Conservation (phyloP, 1,140 invertebrate species). For the Drosophila tani region DNA sequence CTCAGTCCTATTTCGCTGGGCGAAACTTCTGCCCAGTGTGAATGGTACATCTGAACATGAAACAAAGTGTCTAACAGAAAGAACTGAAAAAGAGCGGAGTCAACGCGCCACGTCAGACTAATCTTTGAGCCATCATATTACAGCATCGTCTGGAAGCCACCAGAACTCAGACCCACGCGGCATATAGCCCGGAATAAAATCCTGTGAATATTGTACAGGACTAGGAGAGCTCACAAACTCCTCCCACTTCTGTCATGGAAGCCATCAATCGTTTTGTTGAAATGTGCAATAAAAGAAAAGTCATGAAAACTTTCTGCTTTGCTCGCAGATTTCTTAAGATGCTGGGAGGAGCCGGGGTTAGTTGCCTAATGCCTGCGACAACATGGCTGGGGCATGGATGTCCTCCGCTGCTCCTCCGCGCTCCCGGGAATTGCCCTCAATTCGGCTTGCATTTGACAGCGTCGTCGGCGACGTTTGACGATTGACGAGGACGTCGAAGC, state of each 20-base stretch:
- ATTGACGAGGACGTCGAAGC: conserved; percentile 83
- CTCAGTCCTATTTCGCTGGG: not conserved
- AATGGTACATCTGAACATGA: conserved; percentile 58
- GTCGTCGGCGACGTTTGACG: conserved; percentile 82
- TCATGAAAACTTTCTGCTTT: conserved; percentile 84
- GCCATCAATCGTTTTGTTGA: conserved; percentile 85
- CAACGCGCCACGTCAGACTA: conserved; percentile 72
- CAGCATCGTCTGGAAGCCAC: conserved; percentile 55
- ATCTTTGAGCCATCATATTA: conserved; percentile 81
- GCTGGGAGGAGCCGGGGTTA: conserved; percentile 30
- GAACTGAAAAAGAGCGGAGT: conserved; percentile 46
- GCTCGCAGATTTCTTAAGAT: conserved; percentile 72
- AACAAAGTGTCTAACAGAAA: conserved; percentile 74
- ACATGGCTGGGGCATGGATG: conserved; percentile 58
- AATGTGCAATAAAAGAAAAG: conserved; percentile 85
- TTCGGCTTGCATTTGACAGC: conserved; percentile 80
- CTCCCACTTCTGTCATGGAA: conserved; percentile 72
- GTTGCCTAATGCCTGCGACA: conserved; percentile 79
- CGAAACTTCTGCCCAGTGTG: conserved; percentile 4
- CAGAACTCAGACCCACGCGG: conserved; percentile 24
- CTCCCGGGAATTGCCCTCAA: conserved; percentile 41
- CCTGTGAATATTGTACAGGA: conserved; percentile 75
- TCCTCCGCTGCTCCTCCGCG: conserved; percentile 18
- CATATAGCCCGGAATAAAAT: conserved; percentile 49
- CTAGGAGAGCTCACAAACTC: conserved; percentile 22